Evolutionary conservation across 2,113 vertebrate genomes (phyloP), one percentile per base, ranked within the genome.

Genomic region (Piprites chloris): DNA sequence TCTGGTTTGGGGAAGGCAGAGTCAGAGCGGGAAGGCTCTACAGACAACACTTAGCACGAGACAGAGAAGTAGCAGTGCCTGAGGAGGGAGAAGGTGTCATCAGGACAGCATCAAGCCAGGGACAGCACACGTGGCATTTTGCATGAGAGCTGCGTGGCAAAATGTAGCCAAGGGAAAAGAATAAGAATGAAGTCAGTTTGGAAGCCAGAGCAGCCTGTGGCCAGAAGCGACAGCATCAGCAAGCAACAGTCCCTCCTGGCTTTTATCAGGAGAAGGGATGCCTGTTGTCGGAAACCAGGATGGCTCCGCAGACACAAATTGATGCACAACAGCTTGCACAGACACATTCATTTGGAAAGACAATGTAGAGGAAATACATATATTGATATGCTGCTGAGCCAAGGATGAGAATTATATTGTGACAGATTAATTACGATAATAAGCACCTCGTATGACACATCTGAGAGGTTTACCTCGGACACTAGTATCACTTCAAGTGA

Each of bases 401-500:
- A 84, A 84, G 56, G 21, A 50, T 14, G 44, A 16, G 32, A 46
- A 69, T 66, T 84, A 42, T 33, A 55, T 37, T 46, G 50, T 41
- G 79, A 88, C 37, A 82, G 65, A 72, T 69, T 42, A 95, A 83
- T 80, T 83, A 83, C 0, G 0, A 62, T 61, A 71, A 87, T 44
- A 79, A 88, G 50, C 20, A 77, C 49, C 47, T 84, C 37, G 28
- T 22, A 18, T 47, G 72, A 94, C 8, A 12, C 39, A 89, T 89
- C 52, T 35, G n/a, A 74, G 52, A 81, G 50, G 52, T 72, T 86
- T 91, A 67, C 62, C 82, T 86, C 2, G 3, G 61, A 89, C 68
- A 80, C n/a, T 14, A 50, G 63, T 22, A 87, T 50, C 66, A 47
- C 55, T 84, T 90, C 59, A 81, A 96, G 52, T 92, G 90, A 96